These are phyloP conservation scores for Rhorus exstirpatorius DNA, from an alignment of 2,888 invertebrate genomes.

Conservation along the genomic window DNA sequence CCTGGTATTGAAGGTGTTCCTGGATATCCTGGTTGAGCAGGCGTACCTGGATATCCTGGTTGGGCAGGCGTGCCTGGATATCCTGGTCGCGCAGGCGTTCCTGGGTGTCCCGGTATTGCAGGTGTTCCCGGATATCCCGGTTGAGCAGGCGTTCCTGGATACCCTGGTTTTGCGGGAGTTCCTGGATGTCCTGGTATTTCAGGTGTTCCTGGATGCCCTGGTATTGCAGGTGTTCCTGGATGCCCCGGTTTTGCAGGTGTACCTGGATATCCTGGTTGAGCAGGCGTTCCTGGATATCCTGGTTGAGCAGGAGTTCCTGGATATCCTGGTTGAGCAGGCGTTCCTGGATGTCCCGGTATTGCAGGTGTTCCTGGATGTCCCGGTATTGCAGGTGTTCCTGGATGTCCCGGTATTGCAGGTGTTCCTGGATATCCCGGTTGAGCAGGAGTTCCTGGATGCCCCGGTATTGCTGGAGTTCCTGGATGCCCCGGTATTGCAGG, in stretches of 20 bases:
- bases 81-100: slow-evolving; percentile 83
- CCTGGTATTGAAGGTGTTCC: slow-evolving; percentile 60
- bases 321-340: slow-evolving; percentile 71
- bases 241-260: slow-evolving; percentile 66
- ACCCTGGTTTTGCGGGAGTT: slow-evolving; percentile 57
- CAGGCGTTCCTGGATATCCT: slow-evolving; percentile 56
- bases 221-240: slow-evolving; percentile 78
- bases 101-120: slow-evolving; percentile 83
- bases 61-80: slow-evolving; percentile 66
- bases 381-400: slow-evolving; percentile 71
- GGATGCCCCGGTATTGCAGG: slow-evolving; percentile 70
- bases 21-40: slow-evolving; percentile 72
- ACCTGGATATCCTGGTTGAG: slow-evolving; percentile 68
- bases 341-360: slow-evolving; percentile 78
- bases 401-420: slow-evolving; percentile 83
- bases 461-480: slow-evolving; percentile 70
- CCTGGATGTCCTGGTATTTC: slow-evolving; percentile 50
- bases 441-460: slow-evolving; percentile 68
- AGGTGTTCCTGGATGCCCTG: slow-evolving; percentile 63
- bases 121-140: slow-evolving; percentile 71
- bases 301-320: slow-evolving; percentile 43
- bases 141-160: slow-evolving; percentile 72
- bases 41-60: slow-evolving; percentile 60
- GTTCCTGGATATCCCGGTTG: slow-evolving; percentile 84
- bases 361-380: slow-evolving; percentile 68